These are phyloP conservation scores for Sandelia bainsii DNA, from an alignment of 2,797 vertebrate genomes.

Conservation along the genomic window DNA sequence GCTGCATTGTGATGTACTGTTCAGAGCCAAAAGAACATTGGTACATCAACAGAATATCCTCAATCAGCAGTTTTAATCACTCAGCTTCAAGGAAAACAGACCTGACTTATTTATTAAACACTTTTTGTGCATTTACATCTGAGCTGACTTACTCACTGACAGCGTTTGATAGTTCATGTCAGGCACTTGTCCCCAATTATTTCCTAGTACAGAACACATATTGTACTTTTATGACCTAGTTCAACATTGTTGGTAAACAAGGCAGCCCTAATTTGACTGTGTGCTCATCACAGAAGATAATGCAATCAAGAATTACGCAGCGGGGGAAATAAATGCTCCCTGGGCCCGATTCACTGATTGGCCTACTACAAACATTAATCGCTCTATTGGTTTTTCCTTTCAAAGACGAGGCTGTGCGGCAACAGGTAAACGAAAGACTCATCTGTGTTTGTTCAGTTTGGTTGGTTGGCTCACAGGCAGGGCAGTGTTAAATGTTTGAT, in stretches of 20 bases:
- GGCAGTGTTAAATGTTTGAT: constrained; percentile 36
- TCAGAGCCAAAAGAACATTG: constrained; percentile 44
- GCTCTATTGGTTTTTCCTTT: constrained; percentile 63
- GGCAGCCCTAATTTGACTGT: constrained; percentile 26
- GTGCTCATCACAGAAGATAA: constrained; percentile 51
- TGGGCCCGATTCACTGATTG: constrained; percentile 52
- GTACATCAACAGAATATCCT: constrained; percentile 21
- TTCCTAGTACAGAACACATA: constrained; percentile 37
- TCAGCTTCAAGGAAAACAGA: constrained; percentile 15
- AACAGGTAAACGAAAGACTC: constrained; percentile 45
- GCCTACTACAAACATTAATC: constrained; percentile 57
- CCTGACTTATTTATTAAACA: constrained; percentile 40
- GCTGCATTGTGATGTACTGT: constrained; percentile 50
- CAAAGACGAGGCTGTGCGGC: constrained; percentile 38
- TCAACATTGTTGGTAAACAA: constrained; percentile 41
- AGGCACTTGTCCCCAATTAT: constrained; percentile 48
- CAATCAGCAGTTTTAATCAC: constrained; percentile 50
- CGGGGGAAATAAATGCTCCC: constrained; percentile 48
- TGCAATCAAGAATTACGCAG: constrained; percentile 64
- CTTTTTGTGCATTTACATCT: constrained; percentile 34
- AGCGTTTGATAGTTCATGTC: constrained; percentile 31
- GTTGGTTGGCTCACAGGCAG: constrained; percentile 22
- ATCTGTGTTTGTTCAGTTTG: constrained; percentile 61
- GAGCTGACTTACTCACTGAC: constrained; percentile 21
- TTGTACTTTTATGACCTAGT: constrained; percentile 39